Percentiles rank a stretch among this genome's conserved stretches.
Conservation (phyloP, 2,113 vertebrate species). For the Leptobrachium leishanense region DNA sequence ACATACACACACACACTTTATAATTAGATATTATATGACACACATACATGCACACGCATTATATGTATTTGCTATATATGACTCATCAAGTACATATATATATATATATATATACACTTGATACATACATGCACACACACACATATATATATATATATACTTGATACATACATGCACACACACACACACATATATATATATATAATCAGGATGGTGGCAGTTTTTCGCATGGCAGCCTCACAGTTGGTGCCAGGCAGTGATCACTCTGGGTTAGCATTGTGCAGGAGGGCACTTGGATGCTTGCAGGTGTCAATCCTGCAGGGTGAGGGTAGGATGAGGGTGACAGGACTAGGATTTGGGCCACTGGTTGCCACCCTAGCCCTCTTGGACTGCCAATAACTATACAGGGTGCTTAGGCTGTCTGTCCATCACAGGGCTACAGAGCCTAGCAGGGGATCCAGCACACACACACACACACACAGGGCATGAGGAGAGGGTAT, state of each 20-base stretch:
- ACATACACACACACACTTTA: too few relatives aligned
- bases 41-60: too few relatives aligned
- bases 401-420: background rate
- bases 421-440: too few relatives aligned
- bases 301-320: background rate
- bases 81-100: too few relatives aligned
- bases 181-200: background rate
- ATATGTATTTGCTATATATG: too few relatives aligned
- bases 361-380: background rate
- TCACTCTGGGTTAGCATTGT: background rate
- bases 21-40: too few relatives aligned
- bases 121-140: background rate
- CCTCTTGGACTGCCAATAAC: background rate
- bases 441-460: too few relatives aligned
- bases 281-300: background rate
- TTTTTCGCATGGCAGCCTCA: background rate
- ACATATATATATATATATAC: background rate
- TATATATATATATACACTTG: background rate
- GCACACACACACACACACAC: too few relatives aligned
- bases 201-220: background rate
- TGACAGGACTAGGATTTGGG: background rate
- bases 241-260: background rate
- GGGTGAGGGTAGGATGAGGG: constrained; percentile 3
- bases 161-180: background rate
- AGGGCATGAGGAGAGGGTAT: too few relatives aligned